Conservation (phyloP, 2,113 vertebrate genomes). For the Campylomormyrus numenius region DNA sequence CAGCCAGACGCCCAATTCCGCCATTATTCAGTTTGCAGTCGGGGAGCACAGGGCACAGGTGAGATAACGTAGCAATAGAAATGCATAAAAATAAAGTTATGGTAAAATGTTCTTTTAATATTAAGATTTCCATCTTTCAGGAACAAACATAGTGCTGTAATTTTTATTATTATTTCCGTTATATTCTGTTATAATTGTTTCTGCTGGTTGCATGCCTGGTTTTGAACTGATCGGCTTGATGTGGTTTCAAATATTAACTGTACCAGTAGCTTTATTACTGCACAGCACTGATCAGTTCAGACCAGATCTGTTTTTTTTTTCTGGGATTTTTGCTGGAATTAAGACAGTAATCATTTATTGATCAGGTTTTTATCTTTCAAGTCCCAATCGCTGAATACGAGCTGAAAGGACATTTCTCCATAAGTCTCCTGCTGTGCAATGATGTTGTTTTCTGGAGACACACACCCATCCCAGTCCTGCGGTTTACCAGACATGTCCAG, state of each 20-base stretch:
- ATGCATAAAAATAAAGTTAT: not conserved
- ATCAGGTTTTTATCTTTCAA: not conserved
- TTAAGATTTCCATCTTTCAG: not conserved
- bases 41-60: slow-evolving; percentile 97
- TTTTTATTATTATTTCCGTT: not conserved
- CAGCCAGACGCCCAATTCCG: slow-evolving; percentile 81
- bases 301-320: not conserved
- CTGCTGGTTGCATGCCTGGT: not conserved
- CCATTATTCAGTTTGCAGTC: slow-evolving; percentile 91
- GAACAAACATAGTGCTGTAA: not conserved
- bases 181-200: not conserved
- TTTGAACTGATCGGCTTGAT: not conserved
- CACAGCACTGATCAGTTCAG: not conserved
- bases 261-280: not conserved
- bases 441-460: not conserved
- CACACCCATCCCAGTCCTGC: not conserved
- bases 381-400: not conserved
- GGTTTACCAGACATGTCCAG: not conserved
- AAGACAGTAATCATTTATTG: not conserved
- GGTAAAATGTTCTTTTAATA: not conserved
- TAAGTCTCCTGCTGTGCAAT: not conserved
- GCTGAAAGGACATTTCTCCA: not conserved
- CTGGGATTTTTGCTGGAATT: not conserved
- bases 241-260: not conserved
- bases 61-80: slow-evolving; percentile 27